phyloP scores from a whole-genome alignment of 2,888 invertebrate genomes.

The Drosophila borborema region DNA sequence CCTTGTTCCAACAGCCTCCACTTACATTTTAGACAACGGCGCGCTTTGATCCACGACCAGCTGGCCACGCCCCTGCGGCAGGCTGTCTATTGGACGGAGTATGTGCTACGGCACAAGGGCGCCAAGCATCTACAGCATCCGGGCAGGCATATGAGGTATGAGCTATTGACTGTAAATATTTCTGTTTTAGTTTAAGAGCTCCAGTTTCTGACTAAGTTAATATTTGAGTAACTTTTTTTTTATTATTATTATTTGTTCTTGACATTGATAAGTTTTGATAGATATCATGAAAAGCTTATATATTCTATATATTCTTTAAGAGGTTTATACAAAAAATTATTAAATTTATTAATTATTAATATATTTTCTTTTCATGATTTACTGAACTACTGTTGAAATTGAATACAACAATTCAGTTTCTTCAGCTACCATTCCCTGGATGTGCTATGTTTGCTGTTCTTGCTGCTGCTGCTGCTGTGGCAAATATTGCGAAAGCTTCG shows the following conservation, averaged over 20 bases:
- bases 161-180: not conserved
- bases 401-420: not conserved
- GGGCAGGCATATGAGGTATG: conserved; percentile 87
- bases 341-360: too few species aligned
- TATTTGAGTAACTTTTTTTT: not conserved
- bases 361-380: too few species aligned
- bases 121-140: conserved; percentile 88
- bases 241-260: too few species aligned
- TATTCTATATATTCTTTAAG: too few species aligned
- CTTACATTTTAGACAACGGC: conserved; percentile 24
- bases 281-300: too few species aligned
- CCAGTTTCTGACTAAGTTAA: not conserved
- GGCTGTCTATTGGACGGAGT: conserved; percentile 93
- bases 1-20: not conserved
- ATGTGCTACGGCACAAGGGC: conserved; percentile 90
- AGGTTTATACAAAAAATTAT: too few species aligned
- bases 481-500: conserved; percentile 12
- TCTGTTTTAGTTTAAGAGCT: not conserved
- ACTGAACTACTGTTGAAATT: not conserved
- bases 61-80: conserved; percentile 89
- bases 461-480: conserved; percentile 12
- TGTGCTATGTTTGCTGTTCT: conserved; percentile 11
- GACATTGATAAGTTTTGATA: too few species aligned
- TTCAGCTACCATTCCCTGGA: conserved; percentile 22
- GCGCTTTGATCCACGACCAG: conserved; percentile 88